Evolutionary conservation across 2,113 vertebrate genomes (phyloP).

Genomic region (Phyllostomus hastatus): DNA sequence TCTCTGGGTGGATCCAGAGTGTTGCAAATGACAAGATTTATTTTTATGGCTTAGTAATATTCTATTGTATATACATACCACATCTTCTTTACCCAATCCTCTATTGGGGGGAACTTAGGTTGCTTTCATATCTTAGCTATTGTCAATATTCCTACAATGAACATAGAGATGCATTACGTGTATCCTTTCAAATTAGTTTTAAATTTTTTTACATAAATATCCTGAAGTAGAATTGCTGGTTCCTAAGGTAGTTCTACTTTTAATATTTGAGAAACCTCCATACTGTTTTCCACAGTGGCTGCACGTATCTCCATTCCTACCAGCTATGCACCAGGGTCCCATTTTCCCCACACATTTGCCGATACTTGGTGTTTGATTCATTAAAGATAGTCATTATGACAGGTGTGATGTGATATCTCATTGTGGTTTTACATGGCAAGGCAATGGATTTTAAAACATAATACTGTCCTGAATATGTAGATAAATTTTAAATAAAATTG

Average conservation of each 20-base stretch:
- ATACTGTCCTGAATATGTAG: background rate
- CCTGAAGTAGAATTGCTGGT: background rate
- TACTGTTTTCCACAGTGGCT: background rate
- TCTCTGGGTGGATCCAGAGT: background rate
- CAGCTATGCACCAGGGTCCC: background rate
- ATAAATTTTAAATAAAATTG: background rate
- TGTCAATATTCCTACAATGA: background rate
- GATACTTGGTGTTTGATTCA: background rate
- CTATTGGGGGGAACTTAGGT: background rate
- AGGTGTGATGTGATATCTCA: background rate
- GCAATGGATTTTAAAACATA: background rate
- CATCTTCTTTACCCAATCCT: background rate
- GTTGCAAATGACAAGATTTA: background rate
- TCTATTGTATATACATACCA: background rate
- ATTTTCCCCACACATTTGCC: background rate
- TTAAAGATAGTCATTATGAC: background rate
- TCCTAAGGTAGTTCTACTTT: background rate
- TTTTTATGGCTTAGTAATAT: background rate
- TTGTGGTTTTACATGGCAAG: background rate
- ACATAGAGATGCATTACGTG: background rate
- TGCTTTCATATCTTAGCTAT: background rate
- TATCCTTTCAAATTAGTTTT: background rate
- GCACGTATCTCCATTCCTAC: background rate
- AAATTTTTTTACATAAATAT: background rate
- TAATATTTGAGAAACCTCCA: background rate